These are phyloP conservation scores for Actenoides hombroni DNA, from an alignment of 2,113 vertebrate species.

Conservation along the genomic window DNA sequence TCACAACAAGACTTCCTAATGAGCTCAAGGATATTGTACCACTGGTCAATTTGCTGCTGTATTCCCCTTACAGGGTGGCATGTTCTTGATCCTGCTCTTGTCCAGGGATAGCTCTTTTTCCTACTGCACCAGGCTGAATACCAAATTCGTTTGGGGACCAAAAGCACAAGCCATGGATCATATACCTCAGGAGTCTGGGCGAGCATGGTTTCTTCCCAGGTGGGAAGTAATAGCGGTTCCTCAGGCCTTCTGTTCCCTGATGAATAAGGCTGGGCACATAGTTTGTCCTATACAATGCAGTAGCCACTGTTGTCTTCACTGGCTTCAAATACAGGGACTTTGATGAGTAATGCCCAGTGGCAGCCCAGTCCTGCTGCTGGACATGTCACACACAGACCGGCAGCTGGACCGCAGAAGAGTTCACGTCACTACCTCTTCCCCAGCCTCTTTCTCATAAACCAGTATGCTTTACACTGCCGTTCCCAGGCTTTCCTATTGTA, in stretches of 20 bases:
- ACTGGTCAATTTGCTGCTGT: not conserved
- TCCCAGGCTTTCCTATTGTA: not conserved
- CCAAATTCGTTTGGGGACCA: not conserved
- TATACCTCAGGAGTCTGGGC: not conserved
- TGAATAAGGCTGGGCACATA: not conserved
- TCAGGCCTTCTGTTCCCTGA: not conserved
- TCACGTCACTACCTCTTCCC: not conserved
- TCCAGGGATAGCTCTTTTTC: not conserved
- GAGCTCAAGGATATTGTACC: not conserved
- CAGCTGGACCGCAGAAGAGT: not conserved
- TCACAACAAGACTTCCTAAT: not conserved
- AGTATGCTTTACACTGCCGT: not conserved
- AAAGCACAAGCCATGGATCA: not conserved
- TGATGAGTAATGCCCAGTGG: not conserved
- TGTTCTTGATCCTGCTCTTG: not conserved
- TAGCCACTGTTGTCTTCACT: not conserved
- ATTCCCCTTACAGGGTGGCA: not conserved
- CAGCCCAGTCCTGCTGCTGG: not conserved
- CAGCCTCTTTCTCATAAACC: not conserved
- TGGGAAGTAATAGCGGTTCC: not conserved
- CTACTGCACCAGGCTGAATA: not conserved
- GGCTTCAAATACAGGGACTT: not conserved
- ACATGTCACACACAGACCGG: rapidly evolving
- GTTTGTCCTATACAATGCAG: not conserved
- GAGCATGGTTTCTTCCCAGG: not conserved